Evolutionary conservation across 2,888 invertebrate species (phyloP).

Genomic region (Augochlorella aurata): DNA sequence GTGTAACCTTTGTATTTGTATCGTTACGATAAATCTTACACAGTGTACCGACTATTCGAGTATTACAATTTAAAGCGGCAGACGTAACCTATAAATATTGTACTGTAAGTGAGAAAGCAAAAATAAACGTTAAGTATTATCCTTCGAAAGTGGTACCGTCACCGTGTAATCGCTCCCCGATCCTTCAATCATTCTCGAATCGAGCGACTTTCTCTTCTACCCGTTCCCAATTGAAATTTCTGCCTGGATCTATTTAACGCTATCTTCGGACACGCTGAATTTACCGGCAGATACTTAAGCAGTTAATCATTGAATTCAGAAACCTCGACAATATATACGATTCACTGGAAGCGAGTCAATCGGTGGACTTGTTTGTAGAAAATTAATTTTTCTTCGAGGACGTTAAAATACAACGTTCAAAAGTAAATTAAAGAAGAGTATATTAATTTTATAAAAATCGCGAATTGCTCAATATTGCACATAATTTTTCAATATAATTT

Average conservation of each 20-base stretch:
- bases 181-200: neutral
- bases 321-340: too few species aligned
- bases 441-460: too few species aligned
- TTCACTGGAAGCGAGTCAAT: too few species aligned
- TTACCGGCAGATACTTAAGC: too few species aligned
- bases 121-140: conserved; percentile 78
- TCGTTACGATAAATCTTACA: conserved; percentile 76
- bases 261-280: neutral
- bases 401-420: too few species aligned
- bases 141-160: conserved; percentile 67
- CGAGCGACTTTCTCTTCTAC: neutral
- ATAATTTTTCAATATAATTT: neutral
- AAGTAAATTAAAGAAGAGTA: too few species aligned
- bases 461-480: too few species aligned
- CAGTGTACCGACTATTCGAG: conserved; percentile 73
- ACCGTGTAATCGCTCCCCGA: conserved; percentile 16
- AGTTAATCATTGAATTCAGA: too few species aligned
- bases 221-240: neutral
- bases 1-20: conserved; percentile 78
- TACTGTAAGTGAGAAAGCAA: conserved; percentile 76
- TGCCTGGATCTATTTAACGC: neutral
- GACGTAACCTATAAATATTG: conserved; percentile 79
- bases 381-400: too few species aligned
- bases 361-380: too few species aligned
- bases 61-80: conserved; percentile 75